Base-by-base conservation (phyloP, 2,797 vertebrate genomes). In the Ptychobarbus kaznakovi region DNA sequence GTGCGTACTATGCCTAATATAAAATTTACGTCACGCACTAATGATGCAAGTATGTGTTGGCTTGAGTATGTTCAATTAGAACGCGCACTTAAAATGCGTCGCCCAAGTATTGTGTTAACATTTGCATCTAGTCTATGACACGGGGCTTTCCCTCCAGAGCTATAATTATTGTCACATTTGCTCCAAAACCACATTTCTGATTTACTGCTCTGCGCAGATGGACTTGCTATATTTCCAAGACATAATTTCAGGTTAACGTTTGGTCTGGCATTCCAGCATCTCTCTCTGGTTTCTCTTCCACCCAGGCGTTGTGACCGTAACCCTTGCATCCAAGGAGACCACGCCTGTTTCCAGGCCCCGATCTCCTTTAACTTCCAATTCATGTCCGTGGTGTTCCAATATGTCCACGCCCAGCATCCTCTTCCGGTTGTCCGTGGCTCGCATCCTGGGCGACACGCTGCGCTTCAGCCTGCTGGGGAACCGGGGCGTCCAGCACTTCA, bases 341-440 rank as follows among this genome's bases (percentile, higher is more conserved):
- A 81, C 51, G 89, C 89, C 2, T 97, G 97, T 90, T 82, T 83
- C 7, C 93, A 93, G 87, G 95, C 97, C 0, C 95, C 97, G 15
- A 93, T 91, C 91, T 97, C 96, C 25, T 91, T 97, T 91, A 96
- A 95, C 90, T 97, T 96, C 93, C 96, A 97, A 92, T 97, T 95
- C 92, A 93, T 97, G 87, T 91, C 95, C 0, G 86, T 97, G 72
- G 95, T 95, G n/a, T 80, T 96, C 97, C 83, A 97, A 96, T 94
- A 93, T 94, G 90, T 92, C 94, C 0, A 93, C 94, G 56, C 97
- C 96, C 0, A 91, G 92, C 0, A 87, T 96, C 56, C 94, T 98
- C 83, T 96, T 98, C 92, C 95, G 94, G 65, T 93, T 97, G 93
- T 96, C 96, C 0, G 95, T 96, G 0, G 93, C 93, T 0, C 95